phyloP scores from a whole-genome alignment of 1,140 invertebrate genomes.

The Phocides pigmalion region DNA sequence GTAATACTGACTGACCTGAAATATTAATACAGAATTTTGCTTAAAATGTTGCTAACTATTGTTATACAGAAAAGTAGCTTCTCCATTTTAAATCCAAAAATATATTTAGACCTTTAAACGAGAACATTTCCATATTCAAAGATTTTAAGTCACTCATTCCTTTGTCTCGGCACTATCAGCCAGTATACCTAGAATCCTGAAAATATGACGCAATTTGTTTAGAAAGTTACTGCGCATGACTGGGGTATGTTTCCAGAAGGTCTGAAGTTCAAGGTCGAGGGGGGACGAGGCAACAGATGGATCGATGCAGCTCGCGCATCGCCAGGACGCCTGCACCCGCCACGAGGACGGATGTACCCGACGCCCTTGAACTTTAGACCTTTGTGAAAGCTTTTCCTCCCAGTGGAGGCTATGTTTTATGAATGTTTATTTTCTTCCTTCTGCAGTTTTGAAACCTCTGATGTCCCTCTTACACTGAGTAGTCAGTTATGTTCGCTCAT shows the following conservation, averaged over 20 bases:
- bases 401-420: too few species aligned
- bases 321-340: conserved; percentile 11
- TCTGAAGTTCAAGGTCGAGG: conserved; percentile 19
- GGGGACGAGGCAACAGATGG: conserved; percentile 14
- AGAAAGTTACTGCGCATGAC: conserved; percentile 7
- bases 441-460: too few species aligned
- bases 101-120: too few species aligned
- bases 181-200: background rate
- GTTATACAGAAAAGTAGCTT: too few species aligned
- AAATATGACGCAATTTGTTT: conserved; percentile 19
- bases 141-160: background rate
- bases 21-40: too few species aligned
- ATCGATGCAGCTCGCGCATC: conserved; percentile 18
- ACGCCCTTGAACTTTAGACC: conserved; percentile 18
- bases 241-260: conserved; percentile 13
- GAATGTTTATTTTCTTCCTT: too few species aligned
- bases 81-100: too few species aligned
- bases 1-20: too few species aligned
- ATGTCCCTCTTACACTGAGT: too few species aligned
- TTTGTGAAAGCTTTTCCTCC: background rate
- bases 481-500: too few species aligned
- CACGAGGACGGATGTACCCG: conserved; percentile 4
- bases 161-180: background rate
- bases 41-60: too few species aligned
- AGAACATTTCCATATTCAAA: too few species aligned